Evolutionary conservation across 2,888 invertebrate species (phyloP).

Genomic region (Acanthococcus lagerstroemiae): DNA sequence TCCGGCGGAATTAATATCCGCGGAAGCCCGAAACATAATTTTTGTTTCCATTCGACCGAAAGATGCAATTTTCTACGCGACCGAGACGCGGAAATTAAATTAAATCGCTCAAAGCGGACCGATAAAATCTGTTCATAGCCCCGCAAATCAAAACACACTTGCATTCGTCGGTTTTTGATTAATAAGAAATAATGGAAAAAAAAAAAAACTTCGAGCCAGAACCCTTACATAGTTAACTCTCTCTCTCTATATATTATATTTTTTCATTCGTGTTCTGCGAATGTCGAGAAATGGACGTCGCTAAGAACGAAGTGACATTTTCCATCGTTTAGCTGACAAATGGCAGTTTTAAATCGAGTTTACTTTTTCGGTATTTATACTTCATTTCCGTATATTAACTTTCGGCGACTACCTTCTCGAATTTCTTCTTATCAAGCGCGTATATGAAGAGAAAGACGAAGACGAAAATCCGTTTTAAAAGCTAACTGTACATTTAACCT

Average conservation of each 20-base stretch:
- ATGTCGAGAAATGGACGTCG: too few relatives aligned
- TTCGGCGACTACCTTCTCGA: background rate
- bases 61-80: background rate
- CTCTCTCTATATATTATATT: too few relatives aligned
- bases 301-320: too few relatives aligned
- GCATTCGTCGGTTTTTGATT: background rate
- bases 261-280: too few relatives aligned
- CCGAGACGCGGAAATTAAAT: background rate
- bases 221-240: too few relatives aligned
- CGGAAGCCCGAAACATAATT: too few relatives aligned
- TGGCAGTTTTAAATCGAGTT: slow-evolving; percentile 17
- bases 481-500: slow-evolving; percentile 21
- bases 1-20: too few relatives aligned
- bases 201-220: background rate
- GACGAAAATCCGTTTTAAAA: slow-evolving; percentile 5
- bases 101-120: background rate
- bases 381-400: background rate
- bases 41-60: background rate
- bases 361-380: background rate
- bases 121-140: background rate
- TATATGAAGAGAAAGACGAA: background rate
- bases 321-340: slow-evolving; percentile 12
- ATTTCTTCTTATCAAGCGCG: background rate
- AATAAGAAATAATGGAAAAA: background rate
- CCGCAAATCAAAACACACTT: background rate